Evolutionary conservation across 1,140 invertebrate genomes (phyloP).

Genomic region (Bacillus rossius): DNA sequence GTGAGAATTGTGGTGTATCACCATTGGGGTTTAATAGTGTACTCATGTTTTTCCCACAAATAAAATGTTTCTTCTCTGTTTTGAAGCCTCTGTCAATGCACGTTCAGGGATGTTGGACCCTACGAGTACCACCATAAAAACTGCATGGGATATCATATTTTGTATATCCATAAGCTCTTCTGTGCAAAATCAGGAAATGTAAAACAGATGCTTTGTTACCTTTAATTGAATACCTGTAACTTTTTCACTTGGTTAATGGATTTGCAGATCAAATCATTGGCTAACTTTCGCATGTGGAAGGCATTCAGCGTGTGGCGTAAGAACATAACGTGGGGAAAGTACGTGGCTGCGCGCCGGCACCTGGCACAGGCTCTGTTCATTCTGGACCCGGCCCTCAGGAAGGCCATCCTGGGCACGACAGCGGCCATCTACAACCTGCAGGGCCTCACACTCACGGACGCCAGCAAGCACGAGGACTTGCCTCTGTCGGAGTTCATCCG

Average conservation of each 20-base stretch:
- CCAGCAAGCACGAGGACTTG: constrained; percentile 48
- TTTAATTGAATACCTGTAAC: too few species aligned
- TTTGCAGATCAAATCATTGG: constrained; percentile 64
- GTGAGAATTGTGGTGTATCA: too few species aligned
- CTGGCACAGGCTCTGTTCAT: constrained; percentile 65
- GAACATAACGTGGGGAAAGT: constrained; percentile 63
- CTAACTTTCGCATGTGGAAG: constrained; percentile 71
- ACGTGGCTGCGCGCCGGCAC: constrained; percentile 48
- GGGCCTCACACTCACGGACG: constrained; percentile 53
- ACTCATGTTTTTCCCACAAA: too few species aligned
- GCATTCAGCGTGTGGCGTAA: constrained; percentile 76
- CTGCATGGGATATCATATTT: too few species aligned
- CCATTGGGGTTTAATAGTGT: too few species aligned
- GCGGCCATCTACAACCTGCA: constrained; percentile 62
- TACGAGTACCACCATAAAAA: too few species aligned
- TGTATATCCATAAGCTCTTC: too few species aligned
- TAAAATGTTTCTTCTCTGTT: too few species aligned
- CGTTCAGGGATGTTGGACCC: too few species aligned
- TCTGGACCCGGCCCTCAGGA: constrained; percentile 61
- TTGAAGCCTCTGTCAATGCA: too few species aligned
- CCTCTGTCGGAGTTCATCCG: constrained; percentile 61
- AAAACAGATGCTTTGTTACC: not conserved
- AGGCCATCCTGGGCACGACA: constrained; percentile 60
- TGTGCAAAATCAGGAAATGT: not conserved
- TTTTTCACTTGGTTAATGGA: too few species aligned